phyloP scores from a whole-genome alignment of 2,113 vertebrate genomes.

The Empidonax alnorum region DNA sequence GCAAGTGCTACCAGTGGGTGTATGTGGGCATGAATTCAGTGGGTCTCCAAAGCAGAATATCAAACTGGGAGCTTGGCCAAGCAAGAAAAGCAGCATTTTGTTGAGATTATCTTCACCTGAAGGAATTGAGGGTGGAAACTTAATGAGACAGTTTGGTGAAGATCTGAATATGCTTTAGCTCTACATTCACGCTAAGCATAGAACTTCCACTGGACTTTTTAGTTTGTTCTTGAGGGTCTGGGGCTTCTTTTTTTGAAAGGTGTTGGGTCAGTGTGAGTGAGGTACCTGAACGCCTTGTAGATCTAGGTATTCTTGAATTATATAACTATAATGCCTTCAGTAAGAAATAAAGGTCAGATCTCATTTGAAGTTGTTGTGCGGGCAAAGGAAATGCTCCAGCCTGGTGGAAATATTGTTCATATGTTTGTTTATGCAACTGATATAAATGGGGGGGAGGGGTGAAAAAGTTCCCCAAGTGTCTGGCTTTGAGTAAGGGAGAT shows the following conservation, averaged over 20 bases:
- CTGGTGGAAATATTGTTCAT: not conserved
- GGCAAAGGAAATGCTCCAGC: not conserved
- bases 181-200: not conserved
- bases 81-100: not conserved
- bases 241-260: not conserved
- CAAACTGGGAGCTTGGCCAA: not conserved
- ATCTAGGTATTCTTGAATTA: not conserved
- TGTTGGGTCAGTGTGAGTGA: not conserved
- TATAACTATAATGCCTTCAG: accelerated
- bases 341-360: not conserved
- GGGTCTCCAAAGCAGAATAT: not conserved
- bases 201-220: not conserved
- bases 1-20: not conserved
- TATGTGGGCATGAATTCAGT: not conserved
- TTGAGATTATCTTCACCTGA: not conserved
- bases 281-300: not conserved
- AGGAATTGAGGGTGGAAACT: not conserved
- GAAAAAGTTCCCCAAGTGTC: not conserved
- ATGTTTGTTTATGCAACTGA: not conserved
- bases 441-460: not conserved
- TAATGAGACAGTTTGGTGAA: not conserved
- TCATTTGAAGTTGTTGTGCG: not conserved
- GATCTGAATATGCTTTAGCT: not conserved
- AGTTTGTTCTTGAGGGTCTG: not conserved
- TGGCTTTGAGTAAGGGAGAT: constrained; percentile 9